Base-by-base conservation (phyloP, 2,797 vertebrate species). In the Sebastes itinus region DNA sequence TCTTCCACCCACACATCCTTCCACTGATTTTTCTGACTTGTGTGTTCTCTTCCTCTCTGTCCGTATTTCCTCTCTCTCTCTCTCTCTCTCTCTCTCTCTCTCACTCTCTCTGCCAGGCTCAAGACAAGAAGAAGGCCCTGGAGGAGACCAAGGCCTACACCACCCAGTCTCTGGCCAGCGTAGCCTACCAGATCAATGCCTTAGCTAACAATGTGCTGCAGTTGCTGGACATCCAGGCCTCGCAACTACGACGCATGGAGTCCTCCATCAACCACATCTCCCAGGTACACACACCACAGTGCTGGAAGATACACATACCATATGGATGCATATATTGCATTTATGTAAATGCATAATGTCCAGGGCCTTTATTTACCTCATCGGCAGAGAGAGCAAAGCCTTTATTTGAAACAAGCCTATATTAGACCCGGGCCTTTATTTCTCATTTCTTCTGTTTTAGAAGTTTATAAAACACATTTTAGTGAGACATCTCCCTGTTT, bases 131-230 rank as follows among this genome's bases (percentile, higher is more conserved):
- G 95, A 99, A 99, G 96, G 98, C 98, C 82, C 95, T 99, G 94
- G 98, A 99, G 94, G 98, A 99, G 95, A 99, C 98, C 94, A 99
- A 99, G 96, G 98, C 98, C 84, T 99, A 99, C 88, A 99, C 98
- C 88, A 99, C 98, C 81, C 98, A 99, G 77, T 99, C 98, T 91
- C 95, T 99, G 96, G 98, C 98, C 90, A 99, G 98, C 55, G 98
- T 99, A 90, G 98, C 98, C 94, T 99, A 99, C 95, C 98, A 99
- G 95, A 99, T 99, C 95, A 99, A 99, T 96, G 98, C 98, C 92
- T 94, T 99, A 96, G 98, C 98, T 85, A 99, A 99, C 96, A 99
- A 99, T 96, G 98, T 99, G 64, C 96, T 99, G 87, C 98, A 99
- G 72, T 95, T 99, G 93, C 95, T 99, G 96, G 98, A 99, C 90